These are phyloP conservation scores for Agrotis puta DNA, from an alignment of 2,888 invertebrate species.

Conservation along the genomic window DNA sequence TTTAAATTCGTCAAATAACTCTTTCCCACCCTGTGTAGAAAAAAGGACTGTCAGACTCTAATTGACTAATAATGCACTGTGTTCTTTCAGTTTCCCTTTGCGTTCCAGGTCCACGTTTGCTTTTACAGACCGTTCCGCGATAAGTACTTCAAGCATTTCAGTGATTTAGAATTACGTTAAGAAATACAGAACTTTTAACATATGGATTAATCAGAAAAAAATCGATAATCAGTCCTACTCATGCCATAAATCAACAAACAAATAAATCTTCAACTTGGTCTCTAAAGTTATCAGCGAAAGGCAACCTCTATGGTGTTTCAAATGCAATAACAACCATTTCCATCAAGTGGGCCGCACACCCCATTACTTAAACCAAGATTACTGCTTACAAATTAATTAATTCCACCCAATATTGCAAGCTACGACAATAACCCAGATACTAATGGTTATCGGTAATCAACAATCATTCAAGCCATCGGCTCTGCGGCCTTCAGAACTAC, in stretches of 20 bases:
- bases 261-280: neutral
- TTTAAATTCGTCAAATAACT: too few relatives aligned
- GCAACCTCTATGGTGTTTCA: conserved; percentile 3
- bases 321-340: conserved; percentile 7
- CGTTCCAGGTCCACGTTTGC: too few relatives aligned
- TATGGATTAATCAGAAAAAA: too few relatives aligned
- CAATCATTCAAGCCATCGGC: conserved; percentile 64
- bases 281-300: neutral
- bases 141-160: too few relatives aligned
- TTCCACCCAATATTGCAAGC: conserved; percentile 50
- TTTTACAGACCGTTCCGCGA: too few relatives aligned
- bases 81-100: too few relatives aligned
- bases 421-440: conserved; percentile 53
- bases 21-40: too few relatives aligned
- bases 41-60: too few relatives aligned
- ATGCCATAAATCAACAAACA: neutral
- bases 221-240: neutral
- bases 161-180: too few relatives aligned
- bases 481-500: conserved; percentile 65
- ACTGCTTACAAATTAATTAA: conserved; percentile 47
- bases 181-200: too few relatives aligned
- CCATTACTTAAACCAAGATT: conserved; percentile 14
- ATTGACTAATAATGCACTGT: too few relatives aligned
- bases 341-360: conserved; percentile 6
- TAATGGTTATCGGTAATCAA: conserved; percentile 60